Percentiles rank a stretch among this genome's conserved stretches.
phyloP scores from a whole-genome alignment of 92 coral and sea anemone species.

The Porites evermanni region DNA sequence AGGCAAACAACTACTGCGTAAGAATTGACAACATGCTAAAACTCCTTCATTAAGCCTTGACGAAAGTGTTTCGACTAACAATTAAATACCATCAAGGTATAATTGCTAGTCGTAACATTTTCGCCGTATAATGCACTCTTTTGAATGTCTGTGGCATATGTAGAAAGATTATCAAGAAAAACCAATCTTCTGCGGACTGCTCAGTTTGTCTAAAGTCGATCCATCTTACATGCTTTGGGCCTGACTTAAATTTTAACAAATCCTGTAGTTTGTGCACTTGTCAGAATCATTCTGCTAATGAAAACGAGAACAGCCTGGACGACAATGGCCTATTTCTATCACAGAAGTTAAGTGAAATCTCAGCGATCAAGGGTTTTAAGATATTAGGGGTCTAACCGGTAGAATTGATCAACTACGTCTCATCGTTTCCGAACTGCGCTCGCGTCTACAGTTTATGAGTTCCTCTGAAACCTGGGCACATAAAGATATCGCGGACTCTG shows the following conservation, averaged over 20 bases:
- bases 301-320: background rate
- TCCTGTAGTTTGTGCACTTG: constrained; percentile 13
- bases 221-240: constrained; percentile 29
- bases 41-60: no score
- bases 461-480: constrained; percentile 53
- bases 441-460: constrained; percentile 30
- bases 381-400: constrained; percentile 36
- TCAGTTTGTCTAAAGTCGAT: constrained; percentile 41
- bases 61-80: no score
- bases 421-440: constrained; percentile 33
- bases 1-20: no score
- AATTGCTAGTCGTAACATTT: no score
- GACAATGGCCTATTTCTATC: no score
- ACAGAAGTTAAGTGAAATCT: no score
- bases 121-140: background rate
- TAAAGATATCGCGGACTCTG: constrained; percentile 32
- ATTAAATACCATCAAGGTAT: no score
- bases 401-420: constrained; percentile 49
- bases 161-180: constrained; percentile 35
- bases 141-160: constrained; percentile 30
- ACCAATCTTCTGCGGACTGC: constrained; percentile 31
- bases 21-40: no score
- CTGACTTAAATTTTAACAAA: constrained; percentile 17
- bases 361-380: background rate
- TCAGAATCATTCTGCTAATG: constrained; percentile 4